Evolutionary conservation across 2,797 vertebrate genomes (phyloP).

Genomic region (Enoplosus armatus): DNA sequence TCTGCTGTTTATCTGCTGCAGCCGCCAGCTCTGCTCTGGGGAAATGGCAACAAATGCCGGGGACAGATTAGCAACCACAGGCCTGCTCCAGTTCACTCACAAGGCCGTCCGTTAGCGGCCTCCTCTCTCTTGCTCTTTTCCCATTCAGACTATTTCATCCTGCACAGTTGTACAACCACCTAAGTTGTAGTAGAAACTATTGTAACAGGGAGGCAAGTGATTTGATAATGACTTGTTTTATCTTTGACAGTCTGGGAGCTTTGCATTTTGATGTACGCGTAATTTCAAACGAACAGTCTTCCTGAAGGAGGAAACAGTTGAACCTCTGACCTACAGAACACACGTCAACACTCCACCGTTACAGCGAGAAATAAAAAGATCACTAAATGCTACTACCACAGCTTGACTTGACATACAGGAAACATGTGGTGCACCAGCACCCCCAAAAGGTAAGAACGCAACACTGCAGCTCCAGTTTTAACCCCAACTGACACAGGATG

Average conservation of each 20-base stretch:
- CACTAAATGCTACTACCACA: neutral
- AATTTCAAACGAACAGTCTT: neutral
- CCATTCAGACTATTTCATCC: slow-evolving; percentile 25
- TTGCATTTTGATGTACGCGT: neutral
- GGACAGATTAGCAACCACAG: slow-evolving; percentile 88
- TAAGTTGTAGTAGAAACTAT: neutral
- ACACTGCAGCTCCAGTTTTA: slow-evolving; percentile 45
- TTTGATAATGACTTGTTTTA: slow-evolving; percentile 1
- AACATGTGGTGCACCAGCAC: slow-evolving; percentile 44
- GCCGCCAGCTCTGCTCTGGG: slow-evolving; percentile 81
- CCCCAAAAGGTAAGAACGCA: slow-evolving; percentile 43
- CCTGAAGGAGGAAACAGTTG: neutral
- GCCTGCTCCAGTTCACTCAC: slow-evolving; percentile 70
- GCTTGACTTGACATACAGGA: neutral
- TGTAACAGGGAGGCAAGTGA: neutral
- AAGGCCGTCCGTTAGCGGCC: slow-evolving; percentile 75
- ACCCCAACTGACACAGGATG: slow-evolving; percentile 54
- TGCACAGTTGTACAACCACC: neutral
- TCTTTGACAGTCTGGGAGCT: neutral
- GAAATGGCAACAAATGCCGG: slow-evolving; percentile 87
- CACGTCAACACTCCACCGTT: neutral
- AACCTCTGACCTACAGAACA: neutral
- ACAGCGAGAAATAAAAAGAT: neutral
- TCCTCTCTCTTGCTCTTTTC: slow-evolving; percentile 36
- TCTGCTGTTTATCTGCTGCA: slow-evolving; percentile 80